Percentiles rank a stretch among this genome's conserved stretches.
Evolutionary conservation across 2,797 vertebrate species (phyloP).

Genomic region (Anguilla marmorata): DNA sequence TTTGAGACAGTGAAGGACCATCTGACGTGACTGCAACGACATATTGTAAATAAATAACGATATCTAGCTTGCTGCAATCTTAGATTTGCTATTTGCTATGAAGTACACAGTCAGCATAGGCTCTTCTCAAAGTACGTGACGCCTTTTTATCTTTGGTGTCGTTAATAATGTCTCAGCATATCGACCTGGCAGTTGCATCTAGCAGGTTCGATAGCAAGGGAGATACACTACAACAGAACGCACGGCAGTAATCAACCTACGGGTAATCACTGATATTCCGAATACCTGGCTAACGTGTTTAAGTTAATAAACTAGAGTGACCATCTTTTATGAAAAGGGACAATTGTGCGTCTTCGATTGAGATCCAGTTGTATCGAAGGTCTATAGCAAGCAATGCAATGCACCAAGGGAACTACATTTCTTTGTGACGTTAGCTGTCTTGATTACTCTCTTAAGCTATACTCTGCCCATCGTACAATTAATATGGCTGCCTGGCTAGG

Average conservation of each 20-base stretch:
- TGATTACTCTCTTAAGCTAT: neutral
- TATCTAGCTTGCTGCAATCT: neutral
- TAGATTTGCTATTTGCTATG: neutral
- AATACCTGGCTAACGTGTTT: neutral
- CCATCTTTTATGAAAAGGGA: too few species aligned
- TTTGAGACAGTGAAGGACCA: neutral
- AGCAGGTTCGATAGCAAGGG: neutral
- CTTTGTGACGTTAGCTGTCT: neutral
- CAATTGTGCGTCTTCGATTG: too few species aligned
- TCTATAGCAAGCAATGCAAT: neutral
- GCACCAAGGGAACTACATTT: neutral
- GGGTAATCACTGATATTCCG: neutral
- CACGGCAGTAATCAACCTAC: neutral
- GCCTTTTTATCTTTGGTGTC: neutral
- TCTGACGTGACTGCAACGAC: neutral
- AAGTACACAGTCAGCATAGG: neutral
- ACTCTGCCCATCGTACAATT: neutral
- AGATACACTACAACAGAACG: neutral
- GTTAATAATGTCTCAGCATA: neutral
- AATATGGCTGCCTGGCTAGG: too few species aligned
- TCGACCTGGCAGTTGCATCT: neutral
- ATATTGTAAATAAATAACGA: neutral
- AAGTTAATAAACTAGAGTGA: neutral
- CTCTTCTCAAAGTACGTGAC: neutral
- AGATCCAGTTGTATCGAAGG: too few species aligned